Evolutionary conservation across 2,113 vertebrate genomes (phyloP).

Genomic region (Petrocephalus microphthalmus): DNA sequence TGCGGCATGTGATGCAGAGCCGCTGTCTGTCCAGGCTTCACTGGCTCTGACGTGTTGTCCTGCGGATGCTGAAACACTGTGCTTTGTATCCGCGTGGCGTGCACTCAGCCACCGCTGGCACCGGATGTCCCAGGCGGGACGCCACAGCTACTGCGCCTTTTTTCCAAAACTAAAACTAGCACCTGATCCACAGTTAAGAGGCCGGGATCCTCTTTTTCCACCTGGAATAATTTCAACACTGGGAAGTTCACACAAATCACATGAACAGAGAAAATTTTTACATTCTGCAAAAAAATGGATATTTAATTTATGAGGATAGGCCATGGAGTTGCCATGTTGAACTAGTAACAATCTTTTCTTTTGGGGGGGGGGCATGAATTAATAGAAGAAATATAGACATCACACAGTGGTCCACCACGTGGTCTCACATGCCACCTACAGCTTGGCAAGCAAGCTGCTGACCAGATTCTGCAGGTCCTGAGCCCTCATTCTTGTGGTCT

Average conservation of each 20-base stretch:
- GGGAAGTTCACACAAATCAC: background rate
- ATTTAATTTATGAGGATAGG: too few relatives aligned
- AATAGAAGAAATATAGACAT: background rate
- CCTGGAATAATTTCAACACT: background rate
- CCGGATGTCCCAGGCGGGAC: background rate
- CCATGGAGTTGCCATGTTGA: too few relatives aligned
- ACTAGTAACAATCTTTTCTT: too few relatives aligned
- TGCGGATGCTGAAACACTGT: background rate
- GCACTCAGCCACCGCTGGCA: background rate
- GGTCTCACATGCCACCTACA: background rate
- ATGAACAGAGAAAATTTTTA: too few relatives aligned
- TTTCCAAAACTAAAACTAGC: background rate
- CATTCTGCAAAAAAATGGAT: too few relatives aligned
- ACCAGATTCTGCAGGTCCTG: conserved; percentile 26
- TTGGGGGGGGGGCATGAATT: too few relatives aligned
- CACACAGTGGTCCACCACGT: background rate
- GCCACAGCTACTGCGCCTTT: background rate
- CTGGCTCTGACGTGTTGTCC: background rate
- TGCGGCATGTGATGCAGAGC: background rate
- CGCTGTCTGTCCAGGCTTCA: background rate
- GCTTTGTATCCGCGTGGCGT: background rate
- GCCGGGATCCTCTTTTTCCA: background rate
- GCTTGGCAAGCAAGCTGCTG: conserved; percentile 26
- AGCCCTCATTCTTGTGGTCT: conserved; percentile 16
- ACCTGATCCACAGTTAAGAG: background rate